Base-by-base conservation (phyloP, 2,888 invertebrate genomes). In the Magallana nippona region DNA sequence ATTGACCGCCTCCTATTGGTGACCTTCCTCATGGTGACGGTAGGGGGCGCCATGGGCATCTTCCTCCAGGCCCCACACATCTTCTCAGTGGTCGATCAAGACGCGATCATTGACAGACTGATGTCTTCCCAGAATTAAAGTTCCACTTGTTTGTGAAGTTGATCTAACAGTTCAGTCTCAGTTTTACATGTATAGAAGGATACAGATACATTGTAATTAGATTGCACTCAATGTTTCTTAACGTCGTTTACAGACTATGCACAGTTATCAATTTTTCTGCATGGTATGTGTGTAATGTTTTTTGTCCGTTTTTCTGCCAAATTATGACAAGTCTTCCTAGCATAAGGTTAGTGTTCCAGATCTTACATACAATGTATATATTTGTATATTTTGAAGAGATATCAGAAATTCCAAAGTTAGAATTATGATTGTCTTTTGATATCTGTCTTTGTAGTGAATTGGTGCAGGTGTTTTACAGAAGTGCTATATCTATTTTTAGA, bases 31-130 rank as follows among this genome's bases (percentile, higher is more conserved):
- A 96, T 98, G 90, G 98, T 98, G 81, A 99, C 98, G 88, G 97
- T 98, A 77, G 97, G 97, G 83, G 99, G 99, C 56, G 99, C 99
- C 13, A 96, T 98, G 88, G 98, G 98, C 83, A 98, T 99, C 91
- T 95, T 99, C 82, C 98, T 99, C 97, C 98, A 98, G 94, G 98
- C 99, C 10, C 99, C 98, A 85, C 98, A 98, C 95, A 98, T 98
- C 95, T 98, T 98, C 95, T 98, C 98, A 95, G 98, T 89, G 81
- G 90, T 92, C 10, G 92, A 92, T 85, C 92, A 92, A 85, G 92
- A 91, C 83, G 86, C 88, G 85, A 91, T 91, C 78, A 90, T 92
- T 17, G 86, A 88, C 56, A 87, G 89, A 60, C 62, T 81, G 11
- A 63, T 63, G 63, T 63, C 63, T 63, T 63, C 63, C 63, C 63